phyloP scores from a whole-genome alignment of 2,113 vertebrate species.

The Oncorhynchus tshawytscha region DNA sequence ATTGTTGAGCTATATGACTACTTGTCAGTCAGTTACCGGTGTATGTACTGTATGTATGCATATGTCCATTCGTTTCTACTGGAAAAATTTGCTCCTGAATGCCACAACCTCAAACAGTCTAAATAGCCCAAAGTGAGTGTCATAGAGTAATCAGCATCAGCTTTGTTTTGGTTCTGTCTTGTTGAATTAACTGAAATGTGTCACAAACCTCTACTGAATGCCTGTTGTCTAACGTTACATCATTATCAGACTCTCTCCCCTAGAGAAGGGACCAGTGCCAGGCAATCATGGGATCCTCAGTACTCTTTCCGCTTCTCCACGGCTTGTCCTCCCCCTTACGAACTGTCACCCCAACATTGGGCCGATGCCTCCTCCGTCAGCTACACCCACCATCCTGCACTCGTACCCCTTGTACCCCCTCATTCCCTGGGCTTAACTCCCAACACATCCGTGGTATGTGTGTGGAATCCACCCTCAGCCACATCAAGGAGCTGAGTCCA shows the following conservation, averaged over 20 bases:
- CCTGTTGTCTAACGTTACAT: too few species aligned
- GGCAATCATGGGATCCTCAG: constrained; percentile 46
- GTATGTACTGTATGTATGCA: too few species aligned
- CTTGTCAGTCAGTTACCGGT: too few species aligned
- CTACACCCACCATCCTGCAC: not conserved
- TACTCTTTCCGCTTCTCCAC: constrained; percentile 32
- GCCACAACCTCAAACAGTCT: too few species aligned
- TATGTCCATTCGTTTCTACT: too few species aligned
- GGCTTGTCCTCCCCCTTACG: constrained; percentile 13
- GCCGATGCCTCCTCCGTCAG: constrained; percentile 18
- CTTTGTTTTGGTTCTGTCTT: too few species aligned
- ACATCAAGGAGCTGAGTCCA: constrained; percentile 71
- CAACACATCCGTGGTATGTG: constrained; percentile 55
- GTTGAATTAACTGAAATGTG: too few species aligned
- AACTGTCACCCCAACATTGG: not conserved
- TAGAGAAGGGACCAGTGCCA: constrained; percentile 23
- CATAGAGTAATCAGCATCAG: too few species aligned
- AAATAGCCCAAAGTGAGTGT: too few species aligned
- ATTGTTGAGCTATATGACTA: not conserved
- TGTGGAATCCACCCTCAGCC: constrained; percentile 53
- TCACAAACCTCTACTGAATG: too few species aligned
- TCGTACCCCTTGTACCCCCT: not conserved
- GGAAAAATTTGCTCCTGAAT: too few species aligned
- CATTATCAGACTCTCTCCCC: not conserved
- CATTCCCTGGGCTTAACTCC: not conserved